Evolutionary conservation across 53 echinoderm and acorn worm species (phyloP), one percentile per base, ranked within the genome.

Genomic region (Echinarachnius parma): DNA sequence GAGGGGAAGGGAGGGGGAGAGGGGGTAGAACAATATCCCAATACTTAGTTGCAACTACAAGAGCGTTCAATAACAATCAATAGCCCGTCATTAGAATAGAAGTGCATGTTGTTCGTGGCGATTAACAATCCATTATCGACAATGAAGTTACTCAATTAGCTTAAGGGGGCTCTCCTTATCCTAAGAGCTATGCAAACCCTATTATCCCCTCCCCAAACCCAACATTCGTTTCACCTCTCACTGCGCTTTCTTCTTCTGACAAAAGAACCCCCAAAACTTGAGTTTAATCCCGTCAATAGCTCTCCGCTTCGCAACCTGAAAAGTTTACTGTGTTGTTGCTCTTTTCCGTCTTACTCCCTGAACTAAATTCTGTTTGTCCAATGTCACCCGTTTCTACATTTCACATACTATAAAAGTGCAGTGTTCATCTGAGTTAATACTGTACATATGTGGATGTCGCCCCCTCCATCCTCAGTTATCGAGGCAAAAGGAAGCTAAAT

Each of bases 101-200:
- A 26, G 57, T 16, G 10, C 56, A 57, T 72, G 74, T 72, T 72
- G 55, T 56, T 9, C 11, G 27, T 44, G 26, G 42, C 18, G 39
- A 44, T 72, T 72, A 72, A 72, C 33, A 3, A 34, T 28, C 74
- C 57, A 72, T 72, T 72, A 72, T 56, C 74, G 42, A 72, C 74
- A 72, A 72, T 68, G 48, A 34, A 49, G 50, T 68, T 50, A 68
- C 68, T 68, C 68, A 50, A 68, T 68, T 68, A 68, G 68, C 68
- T 49, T 50, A 52, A 68, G 45, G 46, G 27, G 34, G n/a, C n/a
- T n/a, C n/a, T 65, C 26, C 65, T 44, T 65, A 46, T 65, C 46
- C 45, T 45, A 24, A 18, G 44, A 65, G 45, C 13, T 39, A 13
- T 13, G 13, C 7, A 7, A 9, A 25, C 64, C 23, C 27, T 46